Evolutionary conservation across 2,113 vertebrate genomes (phyloP), one percentile per base, ranked within the genome.

Genomic region (Indri indri): DNA sequence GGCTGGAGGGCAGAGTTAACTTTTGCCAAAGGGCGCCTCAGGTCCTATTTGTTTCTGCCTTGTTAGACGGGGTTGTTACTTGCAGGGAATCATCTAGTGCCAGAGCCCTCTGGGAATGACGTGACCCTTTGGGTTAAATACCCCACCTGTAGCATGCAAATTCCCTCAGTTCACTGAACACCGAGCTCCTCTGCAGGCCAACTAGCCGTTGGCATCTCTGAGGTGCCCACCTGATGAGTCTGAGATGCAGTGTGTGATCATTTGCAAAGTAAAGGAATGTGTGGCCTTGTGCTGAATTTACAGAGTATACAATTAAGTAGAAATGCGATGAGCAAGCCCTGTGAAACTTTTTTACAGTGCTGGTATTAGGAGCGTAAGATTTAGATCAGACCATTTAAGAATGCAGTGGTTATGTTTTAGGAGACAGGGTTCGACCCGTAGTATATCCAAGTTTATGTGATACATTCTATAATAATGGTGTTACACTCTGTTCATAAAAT

Each of bases 401-500:
- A 94, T 42, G 42, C 34, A 81, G 32, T 45, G 80, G 54, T 91
- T 95, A 54, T 40, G 70, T 90, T 97, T 95, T 94, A 97, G 76
- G 74, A 96, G 90, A 77, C 25, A 6, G n/a, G 10, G 25, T 83
- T 95, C 6, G 65, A 90, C 83, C 94, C 92, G 47, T 68, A 88
- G 85, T 92, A 92, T 57, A 89, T 73, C 82, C 57, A 65, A 63
- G 59, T 95, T 95, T 93, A 84, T 88, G 65, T 81, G 87, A 77
- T 88, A n/a, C 74, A 76, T 93, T 92, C 74, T 91, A 47, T 85
- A 77, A 76, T 63, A 89, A 95, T 87, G 70, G 20, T 47, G n/a
- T 95, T 88, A 77, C 47, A 66, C 65, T 93, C 66, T 96, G 57
- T 96, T 88, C 86, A 27, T 91, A 93, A 97, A 97, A 90, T 90